Conservation (phyloP, 2,888 invertebrate genomes). For the Adela reaumurella region DNA sequence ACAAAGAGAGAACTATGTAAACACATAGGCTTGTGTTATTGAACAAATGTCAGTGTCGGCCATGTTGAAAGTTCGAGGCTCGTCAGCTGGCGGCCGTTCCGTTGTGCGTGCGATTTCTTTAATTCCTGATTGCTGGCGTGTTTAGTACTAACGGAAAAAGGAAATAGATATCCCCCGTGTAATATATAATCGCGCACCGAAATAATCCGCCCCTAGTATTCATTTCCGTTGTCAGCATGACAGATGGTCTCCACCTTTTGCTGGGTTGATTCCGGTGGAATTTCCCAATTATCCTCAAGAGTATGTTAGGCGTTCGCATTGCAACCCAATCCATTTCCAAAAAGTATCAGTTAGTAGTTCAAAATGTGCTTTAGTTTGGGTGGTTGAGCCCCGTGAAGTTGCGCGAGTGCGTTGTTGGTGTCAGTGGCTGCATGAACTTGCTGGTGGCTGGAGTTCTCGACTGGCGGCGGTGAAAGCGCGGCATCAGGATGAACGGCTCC, state of each 20-base stretch:
- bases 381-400: background rate
- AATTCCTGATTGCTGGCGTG: slow-evolving; percentile 23
- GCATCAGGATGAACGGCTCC: slow-evolving; percentile 66
- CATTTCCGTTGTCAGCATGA: background rate
- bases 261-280: background rate
- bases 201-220: background rate
- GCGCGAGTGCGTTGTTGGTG: background rate
- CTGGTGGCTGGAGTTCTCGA: background rate
- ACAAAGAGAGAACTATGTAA: too few species aligned
- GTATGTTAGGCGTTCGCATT: too few species aligned
- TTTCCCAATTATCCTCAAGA: background rate
- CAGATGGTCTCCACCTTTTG: background rate
- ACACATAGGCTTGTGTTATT: background rate
- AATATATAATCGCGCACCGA: too few species aligned
- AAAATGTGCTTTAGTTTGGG: background rate
- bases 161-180: too few species aligned
- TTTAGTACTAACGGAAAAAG: too few species aligned
- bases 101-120: slow-evolving; percentile 22
- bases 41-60: slow-evolving; percentile 23
- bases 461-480: background rate
- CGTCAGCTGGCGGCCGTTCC: slow-evolving; percentile 52
- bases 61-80: slow-evolving; percentile 56
- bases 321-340: too few species aligned
- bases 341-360: too few species aligned
- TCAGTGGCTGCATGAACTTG: background rate